Conservation (phyloP, 2,797 vertebrate genomes). For the Cygnus olor region DNA sequence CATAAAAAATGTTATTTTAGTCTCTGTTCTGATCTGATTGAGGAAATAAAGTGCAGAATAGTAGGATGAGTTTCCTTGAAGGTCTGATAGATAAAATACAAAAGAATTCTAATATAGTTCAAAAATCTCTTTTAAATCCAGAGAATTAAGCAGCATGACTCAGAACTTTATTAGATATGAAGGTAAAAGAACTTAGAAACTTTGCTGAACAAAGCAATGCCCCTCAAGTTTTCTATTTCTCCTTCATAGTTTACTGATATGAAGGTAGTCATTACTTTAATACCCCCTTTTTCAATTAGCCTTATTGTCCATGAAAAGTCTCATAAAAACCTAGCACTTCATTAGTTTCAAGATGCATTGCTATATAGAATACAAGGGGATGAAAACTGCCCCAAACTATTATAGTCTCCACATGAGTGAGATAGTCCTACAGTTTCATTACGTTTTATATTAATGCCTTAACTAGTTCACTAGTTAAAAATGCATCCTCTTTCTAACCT, state of each 20-base stretch:
- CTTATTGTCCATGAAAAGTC: slow-evolving; percentile 51
- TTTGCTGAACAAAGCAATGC: slow-evolving; percentile 1
- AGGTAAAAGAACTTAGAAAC: background rate
- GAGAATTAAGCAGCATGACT: background rate
- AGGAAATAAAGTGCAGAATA: background rate
- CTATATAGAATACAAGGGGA: background rate
- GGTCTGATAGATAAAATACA: background rate
- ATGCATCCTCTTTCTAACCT: background rate
- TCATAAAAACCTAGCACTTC: slow-evolving; percentile 54
- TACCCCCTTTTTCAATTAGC: slow-evolving; percentile 41
- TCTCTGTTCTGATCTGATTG: background rate
- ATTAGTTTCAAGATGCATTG: slow-evolving; percentile 59
- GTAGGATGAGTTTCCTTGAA: background rate
- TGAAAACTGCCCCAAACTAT: background rate
- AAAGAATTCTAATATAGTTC: background rate
- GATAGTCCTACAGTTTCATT: background rate
- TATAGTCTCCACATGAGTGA: background rate
- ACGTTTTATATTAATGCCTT: background rate
- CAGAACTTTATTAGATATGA: background rate
- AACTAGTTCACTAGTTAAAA: background rate
- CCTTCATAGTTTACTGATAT: slow-evolving; percentile 40
- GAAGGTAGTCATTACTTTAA: slow-evolving; percentile 45
- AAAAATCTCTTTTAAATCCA: background rate
- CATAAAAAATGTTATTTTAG: background rate
- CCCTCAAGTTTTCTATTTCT: slow-evolving; percentile 34